Evolutionary conservation across 2,888 invertebrate species (phyloP).

Genomic region (Sinelater perroti): DNA sequence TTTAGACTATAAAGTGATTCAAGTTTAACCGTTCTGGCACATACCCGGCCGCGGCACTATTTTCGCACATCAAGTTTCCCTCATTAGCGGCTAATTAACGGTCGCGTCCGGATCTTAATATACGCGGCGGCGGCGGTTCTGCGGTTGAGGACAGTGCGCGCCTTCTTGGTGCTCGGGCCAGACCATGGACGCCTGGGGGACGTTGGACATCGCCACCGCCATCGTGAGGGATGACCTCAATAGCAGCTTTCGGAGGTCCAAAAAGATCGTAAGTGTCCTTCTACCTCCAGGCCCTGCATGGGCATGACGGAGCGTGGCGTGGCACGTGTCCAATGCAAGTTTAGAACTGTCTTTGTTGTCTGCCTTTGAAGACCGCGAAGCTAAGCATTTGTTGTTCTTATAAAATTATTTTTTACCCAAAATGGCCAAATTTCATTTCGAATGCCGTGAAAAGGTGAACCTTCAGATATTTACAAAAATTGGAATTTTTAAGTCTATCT

Average conservation of each 20-base stretch:
- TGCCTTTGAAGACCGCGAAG: too few species aligned
- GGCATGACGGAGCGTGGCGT: too few species aligned
- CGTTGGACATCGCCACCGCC: conserved; percentile 67
- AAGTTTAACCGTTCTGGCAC: conserved; percentile 36
- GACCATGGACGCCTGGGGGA: conserved; percentile 78
- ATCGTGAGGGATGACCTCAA: conserved; percentile 74
- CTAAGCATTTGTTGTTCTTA: too few species aligned
- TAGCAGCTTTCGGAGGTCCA: conserved; percentile 60
- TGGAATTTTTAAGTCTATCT: too few species aligned
- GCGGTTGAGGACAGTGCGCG: neutral
- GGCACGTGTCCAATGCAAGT: too few species aligned
- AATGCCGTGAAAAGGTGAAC: too few species aligned
- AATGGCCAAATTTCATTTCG: too few species aligned
- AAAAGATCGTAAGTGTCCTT: conserved; percentile 53
- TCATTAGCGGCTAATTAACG: conserved; percentile 34
- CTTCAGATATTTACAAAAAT: too few species aligned
- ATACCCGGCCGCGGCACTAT: conserved; percentile 42
- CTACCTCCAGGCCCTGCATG: too few species aligned
- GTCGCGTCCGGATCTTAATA: conserved; percentile 9
- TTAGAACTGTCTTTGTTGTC: too few species aligned
- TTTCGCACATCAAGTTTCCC: conserved; percentile 40
- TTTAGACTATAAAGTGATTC: conserved; percentile 25
- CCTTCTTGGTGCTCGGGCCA: neutral
- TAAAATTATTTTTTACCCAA: too few species aligned
- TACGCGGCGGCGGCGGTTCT: neutral